Evolutionary conservation across 1,140 invertebrate genomes (phyloP).

Genomic region (Drosophila mayri): DNA sequence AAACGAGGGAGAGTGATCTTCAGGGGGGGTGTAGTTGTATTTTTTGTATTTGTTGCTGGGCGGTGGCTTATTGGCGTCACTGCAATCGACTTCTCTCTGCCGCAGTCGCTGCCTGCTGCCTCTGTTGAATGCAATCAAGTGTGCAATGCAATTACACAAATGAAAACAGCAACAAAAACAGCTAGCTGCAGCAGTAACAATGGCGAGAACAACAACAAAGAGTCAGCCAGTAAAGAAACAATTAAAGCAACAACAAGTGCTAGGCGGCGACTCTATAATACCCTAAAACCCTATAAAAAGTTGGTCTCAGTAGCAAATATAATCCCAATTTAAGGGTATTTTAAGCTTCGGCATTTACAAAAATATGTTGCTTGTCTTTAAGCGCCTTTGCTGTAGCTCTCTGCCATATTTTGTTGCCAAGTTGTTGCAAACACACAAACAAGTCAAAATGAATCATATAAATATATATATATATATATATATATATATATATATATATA

Average conservation of each 20-base stretch:
- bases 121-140: constrained; percentile 70
- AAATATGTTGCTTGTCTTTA: neutral
- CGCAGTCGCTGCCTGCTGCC: constrained; percentile 9
- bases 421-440: constrained; percentile 27
- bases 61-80: constrained; percentile 68
- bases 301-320: too few species aligned
- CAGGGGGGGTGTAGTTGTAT: constrained; percentile 21
- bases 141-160: constrained; percentile 79
- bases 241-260: constrained; percentile 45
- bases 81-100: constrained; percentile 36
- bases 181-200: constrained; percentile 2
- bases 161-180: constrained; percentile 55
- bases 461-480: too few species aligned
- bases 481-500: too few species aligned
- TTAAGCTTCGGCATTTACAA: neutral
- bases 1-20: constrained; percentile 23
- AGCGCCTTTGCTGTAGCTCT: constrained; percentile 5
- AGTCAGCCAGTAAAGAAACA: constrained; percentile 29
- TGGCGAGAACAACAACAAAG: constrained; percentile 1
- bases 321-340: constrained; percentile 12
- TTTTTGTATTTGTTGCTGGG: constrained; percentile 39
- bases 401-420: constrained; percentile 56
- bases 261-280: neutral
- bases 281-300: neutral
- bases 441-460: constrained; percentile 39